These are phyloP conservation scores for Sphaeramia orbicularis DNA, from an alignment of 2,797 vertebrate genomes.

Conservation along the genomic window DNA sequence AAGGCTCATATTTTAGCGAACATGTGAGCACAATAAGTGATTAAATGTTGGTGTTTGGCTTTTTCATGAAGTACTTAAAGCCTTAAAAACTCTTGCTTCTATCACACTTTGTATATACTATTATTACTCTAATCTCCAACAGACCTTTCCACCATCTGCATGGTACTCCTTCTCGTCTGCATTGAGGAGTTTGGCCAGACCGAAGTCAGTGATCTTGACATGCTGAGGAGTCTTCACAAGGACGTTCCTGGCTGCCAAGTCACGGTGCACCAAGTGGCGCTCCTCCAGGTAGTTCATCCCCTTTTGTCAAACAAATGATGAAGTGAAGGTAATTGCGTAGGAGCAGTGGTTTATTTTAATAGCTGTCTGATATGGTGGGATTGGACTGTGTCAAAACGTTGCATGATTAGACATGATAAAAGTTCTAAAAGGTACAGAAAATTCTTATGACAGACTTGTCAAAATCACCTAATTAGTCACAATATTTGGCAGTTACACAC, in stretches of 20 bases:
- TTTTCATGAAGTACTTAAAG: no score
- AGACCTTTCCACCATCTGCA: constrained; percentile 96
- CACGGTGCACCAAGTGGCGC: constrained; percentile 95
- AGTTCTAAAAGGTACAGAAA: neutral
- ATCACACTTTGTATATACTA: neutral
- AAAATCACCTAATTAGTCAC: neutral
- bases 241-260: constrained; percentile 96
- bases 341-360: neutral
- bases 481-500: neutral
- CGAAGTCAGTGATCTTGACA: constrained; percentile 98
- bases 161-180: constrained; percentile 98
- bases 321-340: constrained; percentile 24
- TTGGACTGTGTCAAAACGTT: neutral
- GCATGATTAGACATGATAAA: constrained; percentile 22
- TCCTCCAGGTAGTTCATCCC: constrained; percentile 99
- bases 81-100: no score
- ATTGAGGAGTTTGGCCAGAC: constrained; percentile 94
- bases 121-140: constrained; percentile 17
- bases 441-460: neutral
- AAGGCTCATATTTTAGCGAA: neutral
- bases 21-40: neutral
- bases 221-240: constrained; percentile 97
- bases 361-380: neutral
- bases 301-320: constrained; percentile 78
- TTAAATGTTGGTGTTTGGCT: no score